Evolutionary conservation across 1,140 invertebrate genomes (phyloP), one percentile per base, ranked within the genome.

Genomic region (Trypoxylus dichotomus): DNA sequence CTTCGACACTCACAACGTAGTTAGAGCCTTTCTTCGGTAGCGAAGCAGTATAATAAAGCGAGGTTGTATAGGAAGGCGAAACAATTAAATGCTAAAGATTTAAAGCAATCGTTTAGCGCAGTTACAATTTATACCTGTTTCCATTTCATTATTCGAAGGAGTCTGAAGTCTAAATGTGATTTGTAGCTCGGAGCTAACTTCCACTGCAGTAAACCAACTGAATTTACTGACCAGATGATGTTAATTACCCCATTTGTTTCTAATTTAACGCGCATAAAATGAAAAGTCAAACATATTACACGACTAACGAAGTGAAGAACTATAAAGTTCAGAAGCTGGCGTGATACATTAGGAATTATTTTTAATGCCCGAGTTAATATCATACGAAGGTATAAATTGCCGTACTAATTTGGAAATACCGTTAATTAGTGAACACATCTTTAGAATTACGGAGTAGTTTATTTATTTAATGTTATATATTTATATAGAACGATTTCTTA

Each of bases 271-370:
- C 21, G 10, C 15, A 68, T 29, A 27, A 68, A 68, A 68, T 68
- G 60, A 68, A 68, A 29, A 27, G 60, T n/a, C 47, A n/a, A 68
- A 68, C 60, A 68, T 68, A 68, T 68, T 68, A 68, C 7, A 68
- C 1, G 8, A 24, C 27, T 68, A 68, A 68, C 27, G 60, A 68
- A 68, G 60, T 29, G 19, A 29, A 24, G 7, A 29, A 68, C 24
- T 68, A 68, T 68, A 68, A 27, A 68, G 25, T 68, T 68, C 60
- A 68, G 24, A 68, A 68, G 24, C 60, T 68, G 60, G 21, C 19
- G 27, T 15, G 25, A 68, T 68, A 68, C 25, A 25, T 68, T 25
- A 68, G 8, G 60, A 25, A 24, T 68, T 68, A 68, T 68, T 68
- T 68, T 29, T 11, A 68, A 68, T 2, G 15, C 25, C 10, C 1